Conservation (phyloP, 2,797 vertebrate genomes). For the Corythornis leucogaster region DNA sequence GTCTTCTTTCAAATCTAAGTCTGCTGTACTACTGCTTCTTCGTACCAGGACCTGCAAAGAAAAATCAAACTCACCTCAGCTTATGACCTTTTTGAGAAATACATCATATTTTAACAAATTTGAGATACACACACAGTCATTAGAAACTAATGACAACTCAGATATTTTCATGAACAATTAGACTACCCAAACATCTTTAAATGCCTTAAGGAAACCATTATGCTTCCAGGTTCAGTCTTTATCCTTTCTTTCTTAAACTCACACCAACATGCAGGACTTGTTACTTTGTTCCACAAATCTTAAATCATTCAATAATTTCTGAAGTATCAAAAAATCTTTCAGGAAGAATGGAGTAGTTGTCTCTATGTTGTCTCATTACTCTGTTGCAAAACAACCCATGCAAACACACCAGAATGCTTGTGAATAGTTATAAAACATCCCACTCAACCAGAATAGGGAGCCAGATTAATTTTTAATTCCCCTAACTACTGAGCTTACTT, state of each 20-base stretch:
- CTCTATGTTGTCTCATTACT: neutral
- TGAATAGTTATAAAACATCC: neutral
- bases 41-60: constrained; percentile 80
- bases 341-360: neutral
- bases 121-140: neutral
- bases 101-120: neutral
- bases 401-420: neutral
- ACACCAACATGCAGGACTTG: neutral
- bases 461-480: neutral
- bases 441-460: neutral
- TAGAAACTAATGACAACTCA: neutral
- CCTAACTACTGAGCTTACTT: neutral
- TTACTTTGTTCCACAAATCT: neutral
- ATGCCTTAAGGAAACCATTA: neutral
- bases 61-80: neutral
- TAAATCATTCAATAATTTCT: neutral
- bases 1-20: constrained; percentile 85
- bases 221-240: neutral
- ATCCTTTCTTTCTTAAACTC: neutral
- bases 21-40: constrained; percentile 89
- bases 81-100: neutral
- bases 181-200: neutral
- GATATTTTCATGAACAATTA: neutral
- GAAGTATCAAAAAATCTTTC: neutral
- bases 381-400: neutral